Evolutionary conservation across 37 sponge, comb jelly and placozoan species (phyloP), one percentile per base, ranked within the genome.

Genomic region (Spongilla lacustris): DNA sequence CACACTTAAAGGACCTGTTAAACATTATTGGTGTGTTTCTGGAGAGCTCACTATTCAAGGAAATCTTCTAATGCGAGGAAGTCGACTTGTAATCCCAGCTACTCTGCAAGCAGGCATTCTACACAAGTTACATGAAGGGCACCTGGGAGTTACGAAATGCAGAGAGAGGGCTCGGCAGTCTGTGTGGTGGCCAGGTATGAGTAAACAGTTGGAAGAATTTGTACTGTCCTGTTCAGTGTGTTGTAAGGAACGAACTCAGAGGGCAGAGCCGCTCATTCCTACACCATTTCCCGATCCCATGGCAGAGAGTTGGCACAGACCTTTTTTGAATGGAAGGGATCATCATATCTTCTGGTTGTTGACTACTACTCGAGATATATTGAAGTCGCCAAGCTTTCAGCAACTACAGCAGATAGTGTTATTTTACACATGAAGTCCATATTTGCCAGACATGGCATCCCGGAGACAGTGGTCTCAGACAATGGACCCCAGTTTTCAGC

Each of bases 361-460:
- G 93, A 93, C 75, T 93, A 84, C 41, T 85, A 73, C 25, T 93
- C 93, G 10, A 69, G 87, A 25, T 93, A 79, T 36, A 80, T 89
- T 23, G 93, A 93, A 86, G 71, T 93, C 22, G 84, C 88, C 5
- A 36, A 30, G 0, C 75, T 93, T 14, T 66, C 71, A 19, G 27
- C 68, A 11, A 69, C 87, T 28, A 81, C 77, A 8, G 26, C 76
- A 33, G 14, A 83, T 24, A 49, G 25, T 28, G 41, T 27, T 6
- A 70, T 83, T 32, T 2, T 27, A 0, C 50, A 74, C 26, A 0
- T 75, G 86, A 85, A 88, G 31, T n/a, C n/a, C n/a, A n/a, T n/a
- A n/a, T n/a, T n/a, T n/a, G 66, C 90, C 2, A 26, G 90, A 68
- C 86, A 92, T 85, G 93, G 93, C 0, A 81, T 92, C 0, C 93